Evolutionary conservation across 2,797 vertebrate genomes (phyloP).

Genomic region (Leucoraja ocellata): DNA sequence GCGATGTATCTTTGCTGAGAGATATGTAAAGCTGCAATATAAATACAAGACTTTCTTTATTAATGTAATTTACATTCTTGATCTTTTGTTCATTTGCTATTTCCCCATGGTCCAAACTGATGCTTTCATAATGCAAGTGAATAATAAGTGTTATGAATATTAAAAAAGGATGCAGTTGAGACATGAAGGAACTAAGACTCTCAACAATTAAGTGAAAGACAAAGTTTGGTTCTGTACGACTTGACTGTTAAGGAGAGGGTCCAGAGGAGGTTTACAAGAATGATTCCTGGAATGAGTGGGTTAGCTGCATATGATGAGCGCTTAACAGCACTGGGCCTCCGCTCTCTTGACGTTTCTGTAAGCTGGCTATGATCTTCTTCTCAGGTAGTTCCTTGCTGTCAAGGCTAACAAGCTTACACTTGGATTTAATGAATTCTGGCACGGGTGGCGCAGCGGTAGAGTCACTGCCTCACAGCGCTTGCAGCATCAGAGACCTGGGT

Average conservation of each 20-base stretch:
- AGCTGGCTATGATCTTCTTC: background rate
- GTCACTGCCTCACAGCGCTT: too few relatives aligned
- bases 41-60: background rate
- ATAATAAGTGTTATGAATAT: background rate
- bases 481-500: too few relatives aligned
- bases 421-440: too few relatives aligned
- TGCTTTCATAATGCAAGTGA: background rate
- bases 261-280: too few relatives aligned
- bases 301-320: too few relatives aligned
- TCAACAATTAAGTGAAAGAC: background rate
- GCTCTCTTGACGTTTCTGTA: background rate
- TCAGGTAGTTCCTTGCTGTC: too few relatives aligned
- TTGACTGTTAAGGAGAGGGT: background rate
- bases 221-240: background rate
- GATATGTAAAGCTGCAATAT: background rate
- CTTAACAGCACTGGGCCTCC: too few relatives aligned
- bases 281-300: too few relatives aligned
- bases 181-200: background rate
- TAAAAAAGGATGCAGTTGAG: background rate
- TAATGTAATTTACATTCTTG: background rate
- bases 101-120: background rate
- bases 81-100: background rate
- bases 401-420: too few relatives aligned
- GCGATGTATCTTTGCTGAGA: background rate
- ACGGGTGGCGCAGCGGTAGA: too few relatives aligned